A percentile compares a stretch with the other conserved stretches of the same genome.
phyloP scores from a whole-genome alignment of 1,140 invertebrate species.

The Drosophila busckii region DNA sequence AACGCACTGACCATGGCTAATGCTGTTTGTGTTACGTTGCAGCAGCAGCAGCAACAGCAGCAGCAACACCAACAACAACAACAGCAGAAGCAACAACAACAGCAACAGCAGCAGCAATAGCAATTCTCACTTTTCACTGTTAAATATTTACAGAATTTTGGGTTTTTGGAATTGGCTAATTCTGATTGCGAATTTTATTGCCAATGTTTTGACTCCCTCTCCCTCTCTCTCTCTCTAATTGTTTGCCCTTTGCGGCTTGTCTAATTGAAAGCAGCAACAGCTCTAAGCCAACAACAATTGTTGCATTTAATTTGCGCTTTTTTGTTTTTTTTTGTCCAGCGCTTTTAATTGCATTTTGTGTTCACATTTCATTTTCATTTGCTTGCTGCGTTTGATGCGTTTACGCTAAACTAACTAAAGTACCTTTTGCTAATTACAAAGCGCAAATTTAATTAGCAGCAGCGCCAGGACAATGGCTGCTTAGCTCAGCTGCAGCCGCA shows the following conservation, averaged over 20 bases:
- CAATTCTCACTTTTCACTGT: conserved; percentile 38
- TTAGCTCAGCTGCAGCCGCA: neutral
- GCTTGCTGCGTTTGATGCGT: conserved; percentile 5
- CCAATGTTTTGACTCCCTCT: conserved; percentile 28
- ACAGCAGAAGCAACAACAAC: conserved; percentile 3
- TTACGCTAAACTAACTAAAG: conserved; percentile 3
- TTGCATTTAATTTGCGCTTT: conserved; percentile 63
- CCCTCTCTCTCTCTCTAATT: neutral
- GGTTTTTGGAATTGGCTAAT: conserved; percentile 23
- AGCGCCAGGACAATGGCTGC: conserved; percentile 45
- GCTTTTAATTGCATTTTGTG: conserved; percentile 52
- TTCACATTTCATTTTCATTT: conserved; percentile 42
- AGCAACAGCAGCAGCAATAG: conserved; percentile 6
- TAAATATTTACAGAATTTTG: conserved; percentile 61
- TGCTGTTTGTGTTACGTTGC: conserved; percentile 61
- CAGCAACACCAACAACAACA: conserved; percentile 2
- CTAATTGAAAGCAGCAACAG: conserved; percentile 56
- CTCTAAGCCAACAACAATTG: conserved; percentile 23
- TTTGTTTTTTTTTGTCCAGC: conserved; percentile 35
- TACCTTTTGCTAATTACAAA: conserved; percentile 45
- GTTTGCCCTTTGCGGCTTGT: conserved; percentile 38
- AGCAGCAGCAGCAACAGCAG: conserved; percentile 29
- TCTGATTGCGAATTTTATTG: conserved; percentile 27
- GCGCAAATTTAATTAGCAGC: conserved; percentile 55
- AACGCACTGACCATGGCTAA: conserved; percentile 66